Evolutionary conservation across 2,888 invertebrate species (phyloP).

Genomic region (Pristionchus exspectatus): DNA sequence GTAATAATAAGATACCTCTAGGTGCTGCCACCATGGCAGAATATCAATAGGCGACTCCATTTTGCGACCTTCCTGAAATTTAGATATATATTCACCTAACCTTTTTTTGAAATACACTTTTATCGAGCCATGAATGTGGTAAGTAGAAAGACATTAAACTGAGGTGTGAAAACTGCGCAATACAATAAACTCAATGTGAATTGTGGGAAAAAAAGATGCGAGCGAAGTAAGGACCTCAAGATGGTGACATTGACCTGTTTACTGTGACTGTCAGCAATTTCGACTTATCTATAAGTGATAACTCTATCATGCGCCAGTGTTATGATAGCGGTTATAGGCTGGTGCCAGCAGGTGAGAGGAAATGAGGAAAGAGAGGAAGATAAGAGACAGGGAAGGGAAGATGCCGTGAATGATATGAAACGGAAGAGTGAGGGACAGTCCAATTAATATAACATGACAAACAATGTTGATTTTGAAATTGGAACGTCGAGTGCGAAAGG

Average conservation of each 20-base stretch:
- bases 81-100: too few relatives aligned
- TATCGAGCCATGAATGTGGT: too few relatives aligned
- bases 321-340: not conserved
- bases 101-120: too few relatives aligned
- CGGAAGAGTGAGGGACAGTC: not conserved
- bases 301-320: slow-evolving; percentile 15
- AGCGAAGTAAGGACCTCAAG: not conserved
- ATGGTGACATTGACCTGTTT: not conserved
- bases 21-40: not conserved
- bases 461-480: too few relatives aligned
- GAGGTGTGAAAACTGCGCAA: not conserved
- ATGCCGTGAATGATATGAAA: not conserved
- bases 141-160: too few relatives aligned
- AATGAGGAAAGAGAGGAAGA: not conserved
- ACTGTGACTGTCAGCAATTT: slow-evolving; percentile 24
- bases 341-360: not conserved
- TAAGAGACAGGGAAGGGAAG: not conserved
- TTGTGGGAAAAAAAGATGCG: not conserved
- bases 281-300: not conserved
- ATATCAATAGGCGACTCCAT: not conserved
- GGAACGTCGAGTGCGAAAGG: too few relatives aligned
- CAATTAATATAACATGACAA: too few relatives aligned
- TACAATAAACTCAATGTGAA: not conserved
- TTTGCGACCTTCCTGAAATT: not conserved
- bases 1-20: not conserved